Base-by-base conservation (phyloP, 2,113 vertebrate genomes). In the Psilopsiagon aymara region DNA sequence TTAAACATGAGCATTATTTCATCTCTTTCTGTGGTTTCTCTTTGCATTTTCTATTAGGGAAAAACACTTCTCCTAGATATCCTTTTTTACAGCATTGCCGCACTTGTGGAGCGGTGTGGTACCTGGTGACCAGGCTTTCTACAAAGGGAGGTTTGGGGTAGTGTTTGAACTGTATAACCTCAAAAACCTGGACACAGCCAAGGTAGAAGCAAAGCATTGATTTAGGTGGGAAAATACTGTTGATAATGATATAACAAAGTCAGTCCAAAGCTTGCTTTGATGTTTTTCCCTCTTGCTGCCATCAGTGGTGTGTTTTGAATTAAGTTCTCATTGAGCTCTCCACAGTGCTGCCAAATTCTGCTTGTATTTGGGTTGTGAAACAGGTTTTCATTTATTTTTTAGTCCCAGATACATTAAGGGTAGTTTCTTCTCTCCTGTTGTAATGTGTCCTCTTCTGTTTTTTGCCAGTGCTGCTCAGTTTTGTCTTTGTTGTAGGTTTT, bases 281-380 rank as follows among this genome's bases (percentile, higher is more conserved):
- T 55, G 27, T 57, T 71, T 94, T 91, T 28, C 18, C 21, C 9
- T 39, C 51, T 55, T 68, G 53, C 46, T 88, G 43, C 64, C 27
- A 7, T 29, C 24, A 25, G 25, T n/a, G 69, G 27, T 57, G n/a
- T 53, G 21, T 91, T 66, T 67, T 74, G 29, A 66, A 31, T 69
- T 91, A 3, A 0, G 6, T 76, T 37, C 73, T 93, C 44, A 31
- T 29, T 95, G 96, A 96, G 92, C 90, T 96, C 86, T 91, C 92
- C 80, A 41, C 86, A 93, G 90, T 84, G 81, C 94, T 96, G 86
- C 83, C 83, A 63, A 73, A 39, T 82, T 37, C 62, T 79, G 4
- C 55, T 84, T 46, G 13, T 77, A 0, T 49, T 90, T 63, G 57
- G 11, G 7, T 66, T 81, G 63, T 74, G 73, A 68, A 81, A 75